A percentile compares a stretch with the other conserved stretches of the same genome.
These are phyloP conservation scores for Bathynomus jamesi DNA, from an alignment of 1,140 invertebrate genomes.

Conservation along the genomic window DNA sequence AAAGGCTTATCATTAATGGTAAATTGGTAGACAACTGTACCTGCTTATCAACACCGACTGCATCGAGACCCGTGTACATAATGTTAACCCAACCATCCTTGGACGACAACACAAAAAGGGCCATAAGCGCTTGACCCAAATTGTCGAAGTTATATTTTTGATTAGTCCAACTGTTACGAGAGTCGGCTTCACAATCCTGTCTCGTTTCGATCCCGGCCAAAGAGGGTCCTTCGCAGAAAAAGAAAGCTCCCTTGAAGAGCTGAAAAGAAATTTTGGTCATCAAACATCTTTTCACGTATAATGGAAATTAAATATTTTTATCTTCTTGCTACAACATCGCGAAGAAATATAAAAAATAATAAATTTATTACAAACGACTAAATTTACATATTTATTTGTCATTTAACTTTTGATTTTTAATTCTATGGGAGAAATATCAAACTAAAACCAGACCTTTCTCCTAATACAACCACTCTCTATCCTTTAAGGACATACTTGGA, in stretches of 20 bases:
- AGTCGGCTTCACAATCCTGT: slow-evolving; percentile 67
- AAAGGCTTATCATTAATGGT: too few species aligned
- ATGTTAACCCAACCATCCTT: slow-evolving; percentile 99
- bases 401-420: neutral
- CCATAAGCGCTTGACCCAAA: slow-evolving; percentile 96
- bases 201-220: slow-evolving; percentile 66
- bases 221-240: slow-evolving; percentile 86
- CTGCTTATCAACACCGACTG: slow-evolving; percentile 94
- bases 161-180: slow-evolving; percentile 83
- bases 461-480: too few species aligned
- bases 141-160: slow-evolving; percentile 99
- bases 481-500: too few species aligned
- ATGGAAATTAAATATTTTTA: neutral
- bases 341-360: neutral
- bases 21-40: too few species aligned
- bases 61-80: slow-evolving; percentile 98
- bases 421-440: neutral
- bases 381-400: too few species aligned
- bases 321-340: too few species aligned
- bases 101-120: slow-evolving; percentile 93
- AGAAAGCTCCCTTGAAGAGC: slow-evolving; percentile 88
- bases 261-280: slow-evolving; percentile 43
- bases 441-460: neutral
- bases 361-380: neutral
- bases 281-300: neutral